phyloP scores from a whole-genome alignment of 2,888 invertebrate species.

The Chydorus sphaericus region DNA sequence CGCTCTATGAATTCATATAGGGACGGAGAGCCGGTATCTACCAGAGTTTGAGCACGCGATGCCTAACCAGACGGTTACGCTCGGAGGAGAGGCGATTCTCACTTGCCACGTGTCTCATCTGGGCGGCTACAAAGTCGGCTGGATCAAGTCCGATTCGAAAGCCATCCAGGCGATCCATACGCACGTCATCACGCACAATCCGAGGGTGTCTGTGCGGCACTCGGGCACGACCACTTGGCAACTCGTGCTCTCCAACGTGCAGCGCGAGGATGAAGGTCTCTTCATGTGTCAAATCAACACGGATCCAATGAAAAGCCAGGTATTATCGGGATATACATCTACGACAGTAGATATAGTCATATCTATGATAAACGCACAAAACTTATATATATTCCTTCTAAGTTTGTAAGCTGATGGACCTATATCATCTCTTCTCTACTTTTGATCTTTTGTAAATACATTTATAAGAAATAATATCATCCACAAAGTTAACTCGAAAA shows the following conservation, averaged over 20 bases:
- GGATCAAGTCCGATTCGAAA: conserved; percentile 86
- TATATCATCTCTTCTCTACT: too few relatives aligned
- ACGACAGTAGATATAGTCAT: too few relatives aligned
- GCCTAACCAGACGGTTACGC: conserved; percentile 65
- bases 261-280: conserved; percentile 75
- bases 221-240: conserved; percentile 78
- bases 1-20: neutral
- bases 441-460: too few relatives aligned
- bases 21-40: conserved; percentile 17
- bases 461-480: too few relatives aligned
- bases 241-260: conserved; percentile 72
- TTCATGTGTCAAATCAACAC: conserved; percentile 94
- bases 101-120: conserved; percentile 72
- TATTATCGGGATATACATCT: too few relatives aligned
- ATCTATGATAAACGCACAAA: too few relatives aligned
- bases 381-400: too few relatives aligned
- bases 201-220: conserved; percentile 68
- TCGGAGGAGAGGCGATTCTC: conserved; percentile 74
- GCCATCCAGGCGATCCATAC: conserved; percentile 85
- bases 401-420: too few relatives aligned
- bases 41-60: conserved; percentile 74
- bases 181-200: conserved; percentile 82
- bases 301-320: conserved; percentile 87
- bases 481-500: too few relatives aligned
- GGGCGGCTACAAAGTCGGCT: conserved; percentile 79